These are phyloP conservation scores for Drosophila ustulata DNA, from an alignment of 2,888 invertebrate species.

Conservation along the genomic window DNA sequence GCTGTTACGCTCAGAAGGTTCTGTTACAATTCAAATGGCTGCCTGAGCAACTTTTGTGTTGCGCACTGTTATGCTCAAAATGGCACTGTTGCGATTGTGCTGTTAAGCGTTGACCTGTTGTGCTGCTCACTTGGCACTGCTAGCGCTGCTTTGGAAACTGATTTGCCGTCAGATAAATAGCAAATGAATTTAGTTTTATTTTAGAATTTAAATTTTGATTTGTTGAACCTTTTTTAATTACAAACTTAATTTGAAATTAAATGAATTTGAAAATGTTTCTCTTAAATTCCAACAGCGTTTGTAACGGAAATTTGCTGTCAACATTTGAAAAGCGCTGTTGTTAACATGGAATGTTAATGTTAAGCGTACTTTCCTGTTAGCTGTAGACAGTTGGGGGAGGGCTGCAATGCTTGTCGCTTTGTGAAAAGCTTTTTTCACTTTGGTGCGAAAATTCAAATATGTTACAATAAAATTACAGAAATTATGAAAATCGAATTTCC, in stretches of 20 bases:
- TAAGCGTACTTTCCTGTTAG: neutral
- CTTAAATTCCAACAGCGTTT: neutral
- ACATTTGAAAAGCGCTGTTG: neutral
- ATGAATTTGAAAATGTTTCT: neutral
- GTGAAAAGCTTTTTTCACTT: slow-evolving; percentile 5
- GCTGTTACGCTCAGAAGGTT: slow-evolving; percentile 31
- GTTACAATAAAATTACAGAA: too few species aligned
- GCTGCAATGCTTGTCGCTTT: neutral
- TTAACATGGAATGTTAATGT: slow-evolving; percentile 1
- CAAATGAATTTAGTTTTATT: neutral
- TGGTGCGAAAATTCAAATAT: slow-evolving; percentile 22
- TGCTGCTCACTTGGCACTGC: slow-evolving; percentile 6
- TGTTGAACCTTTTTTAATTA: too few species aligned
- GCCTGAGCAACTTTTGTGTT: neutral
- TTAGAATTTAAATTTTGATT: neutral
- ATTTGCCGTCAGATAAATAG: neutral
- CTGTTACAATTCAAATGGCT: slow-evolving; percentile 14
- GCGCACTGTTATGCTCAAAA: slow-evolving; percentile 26
- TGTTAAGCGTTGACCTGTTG: neutral
- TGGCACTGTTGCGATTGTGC: slow-evolving; percentile 9
- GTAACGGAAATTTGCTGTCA: neutral
- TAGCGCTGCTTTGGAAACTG: neutral
- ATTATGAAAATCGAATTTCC: too few species aligned
- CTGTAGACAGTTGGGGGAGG: neutral
- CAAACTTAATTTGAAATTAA: too few species aligned